These are phyloP conservation scores for Habropoda laboriosa DNA, from an alignment of 1,140 invertebrate species.

Conservation along the genomic window DNA sequence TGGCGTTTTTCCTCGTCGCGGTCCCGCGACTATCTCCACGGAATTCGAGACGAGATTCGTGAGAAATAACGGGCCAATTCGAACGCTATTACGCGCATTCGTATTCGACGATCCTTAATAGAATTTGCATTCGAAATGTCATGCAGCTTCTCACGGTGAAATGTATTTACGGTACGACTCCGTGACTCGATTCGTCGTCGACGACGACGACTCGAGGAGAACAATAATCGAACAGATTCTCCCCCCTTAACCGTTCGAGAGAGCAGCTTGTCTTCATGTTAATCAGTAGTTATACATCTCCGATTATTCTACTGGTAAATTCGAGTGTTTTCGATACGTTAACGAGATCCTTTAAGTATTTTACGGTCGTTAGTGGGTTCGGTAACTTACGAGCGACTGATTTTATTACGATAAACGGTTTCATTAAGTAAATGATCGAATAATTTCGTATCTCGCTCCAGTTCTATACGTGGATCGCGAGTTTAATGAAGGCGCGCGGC, in stretches of 20 bases:
- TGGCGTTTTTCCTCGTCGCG: constrained; percentile 51
- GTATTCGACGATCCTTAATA: constrained; percentile 26
- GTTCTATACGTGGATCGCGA: too few species aligned
- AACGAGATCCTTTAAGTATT: not conserved
- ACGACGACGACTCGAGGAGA: not conserved
- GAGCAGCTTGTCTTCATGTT: not conserved
- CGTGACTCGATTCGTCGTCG: not conserved
- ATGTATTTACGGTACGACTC: not conserved
- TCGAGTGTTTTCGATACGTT: not conserved
- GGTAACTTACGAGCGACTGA: not conserved
- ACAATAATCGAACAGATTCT: not conserved
- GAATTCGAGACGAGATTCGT: constrained; percentile 52
- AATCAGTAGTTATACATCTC: not conserved
- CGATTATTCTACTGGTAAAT: not conserved
- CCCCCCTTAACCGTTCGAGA: too few species aligned
- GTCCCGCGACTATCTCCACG: constrained; percentile 30
- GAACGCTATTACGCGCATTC: constrained; percentile 32
- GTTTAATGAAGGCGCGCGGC: too few species aligned
- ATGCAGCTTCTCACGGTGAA: constrained; percentile 21
- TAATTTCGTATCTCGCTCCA: too few species aligned
- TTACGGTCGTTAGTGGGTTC: not conserved
- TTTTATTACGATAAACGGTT: not conserved
- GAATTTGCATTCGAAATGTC: constrained; percentile 37
- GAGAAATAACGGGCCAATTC: constrained; percentile 44
- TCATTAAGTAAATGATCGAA: too few species aligned